Evolutionary conservation across 1,140 invertebrate species (phyloP).

Genomic region (Rhyacophila brunnea): DNA sequence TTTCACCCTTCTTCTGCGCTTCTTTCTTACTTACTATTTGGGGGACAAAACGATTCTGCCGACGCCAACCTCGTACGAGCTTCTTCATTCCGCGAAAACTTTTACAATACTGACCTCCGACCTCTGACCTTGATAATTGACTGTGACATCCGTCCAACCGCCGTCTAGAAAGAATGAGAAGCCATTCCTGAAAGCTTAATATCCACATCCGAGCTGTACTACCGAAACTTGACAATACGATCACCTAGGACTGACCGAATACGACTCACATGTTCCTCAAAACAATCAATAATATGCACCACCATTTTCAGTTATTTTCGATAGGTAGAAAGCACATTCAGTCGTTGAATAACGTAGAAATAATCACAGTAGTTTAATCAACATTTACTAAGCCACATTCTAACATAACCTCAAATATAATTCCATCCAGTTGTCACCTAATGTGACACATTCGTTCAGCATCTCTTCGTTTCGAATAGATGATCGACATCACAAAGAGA

Average conservation of each 20-base stretch:
- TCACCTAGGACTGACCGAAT: background rate
- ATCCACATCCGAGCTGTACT: too few species aligned
- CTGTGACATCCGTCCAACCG: too few species aligned
- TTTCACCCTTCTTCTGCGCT: slow-evolving; percentile 22
- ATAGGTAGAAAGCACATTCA: slow-evolving; percentile 30
- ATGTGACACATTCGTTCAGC: slow-evolving; percentile 15
- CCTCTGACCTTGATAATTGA: background rate
- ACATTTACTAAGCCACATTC: background rate
- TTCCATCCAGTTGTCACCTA: slow-evolving; percentile 1
- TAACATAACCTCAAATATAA: too few species aligned
- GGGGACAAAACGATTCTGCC: slow-evolving; percentile 5
- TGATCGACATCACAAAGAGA: slow-evolving; percentile 13
- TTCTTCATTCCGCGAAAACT: too few species aligned
- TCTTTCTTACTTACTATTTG: slow-evolving; percentile 15
- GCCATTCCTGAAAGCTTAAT: background rate
- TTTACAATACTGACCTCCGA: too few species aligned
- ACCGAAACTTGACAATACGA: too few species aligned
- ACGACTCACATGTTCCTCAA: slow-evolving; percentile 3
- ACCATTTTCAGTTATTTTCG: slow-evolving; percentile 24
- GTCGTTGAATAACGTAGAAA: slow-evolving; percentile 30
- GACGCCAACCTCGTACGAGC: background rate
- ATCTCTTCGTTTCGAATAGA: slow-evolving; percentile 8
- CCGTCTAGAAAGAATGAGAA: background rate
- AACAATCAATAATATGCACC: slow-evolving; percentile 30
- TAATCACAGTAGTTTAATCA: slow-evolving; percentile 28